Evolutionary conservation across 1,140 invertebrate genomes (phyloP).

Genomic region (Archivesica marissinica): DNA sequence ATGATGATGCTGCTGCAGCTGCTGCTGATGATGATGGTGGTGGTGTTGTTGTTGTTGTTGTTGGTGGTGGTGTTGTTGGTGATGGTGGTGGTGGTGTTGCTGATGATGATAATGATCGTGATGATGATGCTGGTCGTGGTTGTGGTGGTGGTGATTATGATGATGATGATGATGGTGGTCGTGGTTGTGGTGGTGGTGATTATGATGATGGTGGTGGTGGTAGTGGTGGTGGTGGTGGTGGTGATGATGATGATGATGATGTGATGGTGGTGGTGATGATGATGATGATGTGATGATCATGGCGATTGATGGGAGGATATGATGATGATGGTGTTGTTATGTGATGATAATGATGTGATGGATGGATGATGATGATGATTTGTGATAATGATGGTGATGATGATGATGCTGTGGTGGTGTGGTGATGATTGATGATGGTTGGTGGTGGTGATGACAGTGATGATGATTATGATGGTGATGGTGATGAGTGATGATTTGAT

Average conservation of each 20-base stretch:
- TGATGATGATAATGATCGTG: not conserved
- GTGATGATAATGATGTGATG: too few relatives aligned
- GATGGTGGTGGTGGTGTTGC: too few relatives aligned
- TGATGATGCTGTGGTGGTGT: not conserved
- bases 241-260: not conserved
- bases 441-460: too few relatives aligned
- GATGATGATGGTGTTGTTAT: not conserved
- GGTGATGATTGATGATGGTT: slow-evolving; percentile 1
- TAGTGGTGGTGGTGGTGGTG: not conserved
- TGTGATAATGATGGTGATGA: not conserved
- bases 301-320: too few relatives aligned
- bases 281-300: not conserved
- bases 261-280: not conserved
- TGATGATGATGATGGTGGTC: slow-evolving; percentile 21
- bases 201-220: not conserved
- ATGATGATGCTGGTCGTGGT: not conserved
- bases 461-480: too few relatives aligned
- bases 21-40: too few relatives aligned
- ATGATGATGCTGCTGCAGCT: too few relatives aligned
- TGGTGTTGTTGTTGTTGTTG: too few relatives aligned
- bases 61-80: too few relatives aligned
- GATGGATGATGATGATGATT: not conserved
- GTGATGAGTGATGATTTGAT: too few relatives aligned
- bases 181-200: not conserved
- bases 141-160: not conserved